Evolutionary conservation across 2,888 invertebrate species (phyloP), one percentile per base, ranked within the genome.

Genomic region (Arge pagana): DNA sequence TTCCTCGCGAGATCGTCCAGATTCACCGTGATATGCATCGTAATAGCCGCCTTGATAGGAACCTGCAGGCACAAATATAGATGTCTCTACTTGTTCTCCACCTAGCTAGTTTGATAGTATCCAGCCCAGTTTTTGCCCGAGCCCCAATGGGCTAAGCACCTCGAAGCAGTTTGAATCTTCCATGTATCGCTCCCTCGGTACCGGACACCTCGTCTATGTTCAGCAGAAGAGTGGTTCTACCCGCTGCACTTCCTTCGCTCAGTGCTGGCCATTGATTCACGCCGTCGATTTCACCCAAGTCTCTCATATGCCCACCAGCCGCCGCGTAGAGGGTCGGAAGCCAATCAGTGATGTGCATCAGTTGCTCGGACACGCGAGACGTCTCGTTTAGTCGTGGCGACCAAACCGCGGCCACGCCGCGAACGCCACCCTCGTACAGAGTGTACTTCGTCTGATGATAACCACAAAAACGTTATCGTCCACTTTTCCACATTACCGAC

Each of bases 281-380:
- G 0, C 83, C 83, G 59, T 82, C 81, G 37, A 79, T 70, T 7
- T 64, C 62, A 0, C 68, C 71, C 4, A 76, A 61, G 57, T 70
- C 72, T 13, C 36, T 53, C 4, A 72, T 37, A 50, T 72, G 63
- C 4, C 76, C 76, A 72, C 85, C 86, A 36, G 86, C 85, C 23
- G 84, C 85, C 15, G 80, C 68, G 58, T 82, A 83, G 2, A 88
- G 74, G 0, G 88, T 88, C 2, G 88, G 88, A 18, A 88, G 64
- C 87, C 88, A 88, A 68, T 88, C 88, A 13, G 82, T 78, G 37
- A 88, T 82, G 66, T 87, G 86, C 72, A 88, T 80, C 65, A 88
- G 67, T 54, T 84, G 78, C 53, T 81, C 79, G 3, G 82, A 82
- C 5, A 85, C 82, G 40, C 83, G 76, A 54, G 81, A 81, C 6